Evolutionary conservation across 1,140 invertebrate species (phyloP).

Genomic region (Drosophila murphyi): DNA sequence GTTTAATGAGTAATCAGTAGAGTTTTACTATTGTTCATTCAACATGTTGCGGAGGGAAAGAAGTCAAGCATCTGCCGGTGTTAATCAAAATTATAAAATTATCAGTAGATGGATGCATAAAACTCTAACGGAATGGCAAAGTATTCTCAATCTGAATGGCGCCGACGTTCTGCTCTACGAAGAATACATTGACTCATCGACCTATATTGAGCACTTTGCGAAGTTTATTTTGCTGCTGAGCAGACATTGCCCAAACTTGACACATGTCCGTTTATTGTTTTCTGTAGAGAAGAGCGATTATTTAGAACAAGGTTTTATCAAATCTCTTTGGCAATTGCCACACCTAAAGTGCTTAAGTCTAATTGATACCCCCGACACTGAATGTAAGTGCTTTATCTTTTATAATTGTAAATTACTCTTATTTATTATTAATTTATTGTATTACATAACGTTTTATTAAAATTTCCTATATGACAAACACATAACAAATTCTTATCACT

Average conservation of each 20-base stretch:
- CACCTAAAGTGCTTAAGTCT: conserved; percentile 18
- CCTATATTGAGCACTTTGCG: not conserved
- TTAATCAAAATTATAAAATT: conserved; percentile 5
- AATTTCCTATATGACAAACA: not conserved
- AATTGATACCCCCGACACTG: not conserved
- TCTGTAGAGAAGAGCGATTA: conserved; percentile 1
- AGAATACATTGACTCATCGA: conserved; percentile 30
- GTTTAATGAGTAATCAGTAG: not conserved
- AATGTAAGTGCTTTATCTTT: conserved; percentile 13
- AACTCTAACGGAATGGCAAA: conserved; percentile 19
- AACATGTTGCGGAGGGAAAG: conserved; percentile 1
- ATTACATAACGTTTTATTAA: not conserved
- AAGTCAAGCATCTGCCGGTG: not conserved
- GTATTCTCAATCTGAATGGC: not conserved
- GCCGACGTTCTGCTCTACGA: conserved; percentile 8
- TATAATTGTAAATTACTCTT: too few relatives aligned
- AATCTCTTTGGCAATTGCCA: not conserved
- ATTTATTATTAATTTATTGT: too few relatives aligned
- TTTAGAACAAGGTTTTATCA: conserved; percentile 6
- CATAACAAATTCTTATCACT: too few relatives aligned
- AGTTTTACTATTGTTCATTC: not conserved
- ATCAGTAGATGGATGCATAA: conserved; percentile 29
- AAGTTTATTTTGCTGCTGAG: conserved; percentile 6
- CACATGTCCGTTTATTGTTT: conserved; percentile 24
- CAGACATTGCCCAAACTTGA: conserved; percentile 20